phyloP scores from a whole-genome alignment of 2,113 vertebrate species.

The Hystrix cristata region DNA sequence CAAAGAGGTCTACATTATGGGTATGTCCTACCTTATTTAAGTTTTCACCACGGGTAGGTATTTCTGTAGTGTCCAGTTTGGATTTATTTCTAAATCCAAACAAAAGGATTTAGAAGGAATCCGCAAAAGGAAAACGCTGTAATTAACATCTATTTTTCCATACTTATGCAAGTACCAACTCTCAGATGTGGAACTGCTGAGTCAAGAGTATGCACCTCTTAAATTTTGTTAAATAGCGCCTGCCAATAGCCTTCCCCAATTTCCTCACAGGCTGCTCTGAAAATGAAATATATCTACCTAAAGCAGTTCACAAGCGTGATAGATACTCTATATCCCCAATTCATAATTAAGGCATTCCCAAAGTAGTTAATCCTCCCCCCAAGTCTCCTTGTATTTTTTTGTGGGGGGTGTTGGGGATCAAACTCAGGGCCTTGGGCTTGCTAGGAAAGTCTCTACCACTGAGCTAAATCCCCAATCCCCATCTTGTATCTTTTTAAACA shows the following conservation, averaged over 20 bases:
- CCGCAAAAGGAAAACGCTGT: background rate
- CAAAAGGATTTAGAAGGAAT: too few relatives aligned
- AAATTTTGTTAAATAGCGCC: background rate
- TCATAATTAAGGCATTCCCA: background rate
- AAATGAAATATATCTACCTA: background rate
- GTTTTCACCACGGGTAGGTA: background rate
- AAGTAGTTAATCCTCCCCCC: background rate
- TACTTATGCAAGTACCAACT: background rate
- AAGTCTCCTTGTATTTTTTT: slow-evolving; percentile 35
- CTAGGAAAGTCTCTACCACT: too few relatives aligned
- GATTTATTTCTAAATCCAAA: background rate
- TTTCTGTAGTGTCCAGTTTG: background rate
- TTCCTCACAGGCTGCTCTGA: background rate
- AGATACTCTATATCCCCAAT: background rate
- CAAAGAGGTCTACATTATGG: background rate
- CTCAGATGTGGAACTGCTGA: slow-evolving; percentile 23
- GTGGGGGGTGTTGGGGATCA: too few relatives aligned
- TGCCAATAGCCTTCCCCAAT: background rate
- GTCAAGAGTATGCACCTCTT: background rate
- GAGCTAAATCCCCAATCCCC: too few relatives aligned
- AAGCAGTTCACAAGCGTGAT: background rate
- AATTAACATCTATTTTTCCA: background rate
- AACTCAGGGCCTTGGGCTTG: too few relatives aligned
- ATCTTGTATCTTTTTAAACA: slow-evolving; percentile 27
- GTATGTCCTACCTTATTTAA: background rate